A percentile compares a stretch with the other conserved stretches of the same genome.
phyloP scores from a whole-genome alignment of 2,888 invertebrate genomes.

The Anoplius nigerrimus region DNA sequence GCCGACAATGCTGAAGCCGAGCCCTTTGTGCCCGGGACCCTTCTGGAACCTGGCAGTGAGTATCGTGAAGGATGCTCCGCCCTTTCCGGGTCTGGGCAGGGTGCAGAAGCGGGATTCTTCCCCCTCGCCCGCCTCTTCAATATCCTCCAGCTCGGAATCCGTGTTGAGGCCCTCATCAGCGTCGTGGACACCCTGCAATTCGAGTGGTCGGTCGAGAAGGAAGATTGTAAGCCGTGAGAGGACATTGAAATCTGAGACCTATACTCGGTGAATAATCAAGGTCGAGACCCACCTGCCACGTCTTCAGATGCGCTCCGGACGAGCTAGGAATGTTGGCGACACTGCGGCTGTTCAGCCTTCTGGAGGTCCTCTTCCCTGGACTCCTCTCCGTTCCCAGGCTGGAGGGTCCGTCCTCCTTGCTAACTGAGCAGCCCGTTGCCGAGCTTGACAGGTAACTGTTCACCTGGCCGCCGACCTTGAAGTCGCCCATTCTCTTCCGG shows the following conservation, averaged over 20 bases:
- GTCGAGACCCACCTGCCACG: conserved; percentile 59
- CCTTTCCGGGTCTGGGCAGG: conserved; percentile 77
- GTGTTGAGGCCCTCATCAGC: conserved; percentile 70
- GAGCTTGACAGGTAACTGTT: background rate
- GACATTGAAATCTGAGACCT: no score
- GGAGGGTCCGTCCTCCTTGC: conserved; percentile 59
- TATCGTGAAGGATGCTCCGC: conserved; percentile 77
- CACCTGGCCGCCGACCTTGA: conserved; percentile 66
- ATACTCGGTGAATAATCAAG: no score
- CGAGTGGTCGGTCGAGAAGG: no score
- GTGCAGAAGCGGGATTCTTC: conserved; percentile 80
- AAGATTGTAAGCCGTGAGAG: no score
- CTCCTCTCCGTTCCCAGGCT: conserved; percentile 61
- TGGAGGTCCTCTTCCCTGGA: conserved; percentile 56
- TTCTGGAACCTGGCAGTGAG: conserved; percentile 82
- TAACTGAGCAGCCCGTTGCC: conserved; percentile 14
- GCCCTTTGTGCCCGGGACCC: conserved; percentile 88
- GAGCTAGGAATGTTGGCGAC: conserved; percentile 67
- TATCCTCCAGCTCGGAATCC: conserved; percentile 72
- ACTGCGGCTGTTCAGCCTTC: conserved; percentile 64
- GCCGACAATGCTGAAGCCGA: conserved; percentile 93
- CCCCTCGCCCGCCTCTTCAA: conserved; percentile 76
- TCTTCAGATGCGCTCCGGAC: conserved; percentile 53
- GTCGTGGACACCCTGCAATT: conserved; percentile 68
- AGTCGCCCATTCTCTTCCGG: conserved; percentile 64